These are phyloP conservation scores for Castor canadensis DNA, from an alignment of 2,113 vertebrate genomes.

Conservation along the genomic window DNA sequence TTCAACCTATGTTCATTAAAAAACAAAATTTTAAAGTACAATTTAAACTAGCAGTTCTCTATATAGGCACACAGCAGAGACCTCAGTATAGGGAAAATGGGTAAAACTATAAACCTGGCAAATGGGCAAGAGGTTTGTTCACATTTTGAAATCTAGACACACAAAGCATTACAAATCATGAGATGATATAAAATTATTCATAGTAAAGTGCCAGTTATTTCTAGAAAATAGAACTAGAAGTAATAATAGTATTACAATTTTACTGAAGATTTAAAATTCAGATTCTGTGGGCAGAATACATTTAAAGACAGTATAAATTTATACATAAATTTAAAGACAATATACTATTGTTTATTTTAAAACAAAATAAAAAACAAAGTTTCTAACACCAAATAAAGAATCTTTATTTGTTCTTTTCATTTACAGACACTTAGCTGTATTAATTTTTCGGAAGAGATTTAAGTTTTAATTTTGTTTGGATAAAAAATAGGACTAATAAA, in stretches of 20 bases:
- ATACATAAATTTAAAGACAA: background rate
- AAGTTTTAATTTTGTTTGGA: constrained; percentile 26
- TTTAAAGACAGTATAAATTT: background rate
- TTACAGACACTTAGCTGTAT: background rate
- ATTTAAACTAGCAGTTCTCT: background rate
- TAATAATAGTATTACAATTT: constrained; percentile 16
- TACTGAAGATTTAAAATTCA: constrained; percentile 41
- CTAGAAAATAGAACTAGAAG: constrained; percentile 11
- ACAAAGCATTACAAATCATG: background rate
- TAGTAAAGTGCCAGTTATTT: constrained; percentile 49
- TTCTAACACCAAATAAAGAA: constrained; percentile 42
- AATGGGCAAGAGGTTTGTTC: background rate
- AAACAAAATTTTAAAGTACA: background rate
- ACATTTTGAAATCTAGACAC: constrained; percentile 11
- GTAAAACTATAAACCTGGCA: constrained; percentile 2
- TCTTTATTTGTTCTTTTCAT: constrained; percentile 38
- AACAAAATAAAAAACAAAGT: background rate
- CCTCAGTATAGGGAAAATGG: background rate
- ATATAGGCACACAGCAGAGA: background rate
- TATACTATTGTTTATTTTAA: background rate
- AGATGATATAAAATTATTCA: constrained; percentile 46
- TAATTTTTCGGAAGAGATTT: constrained; percentile 39
- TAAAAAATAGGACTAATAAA: constrained; percentile 23
- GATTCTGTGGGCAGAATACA: constrained; percentile 19
- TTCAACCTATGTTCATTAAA: constrained; percentile 9